Percentiles rank a stretch among this genome's conserved stretches.
phyloP scores from a whole-genome alignment of 2,888 invertebrate species.

The Oeneis ivallda region DNA sequence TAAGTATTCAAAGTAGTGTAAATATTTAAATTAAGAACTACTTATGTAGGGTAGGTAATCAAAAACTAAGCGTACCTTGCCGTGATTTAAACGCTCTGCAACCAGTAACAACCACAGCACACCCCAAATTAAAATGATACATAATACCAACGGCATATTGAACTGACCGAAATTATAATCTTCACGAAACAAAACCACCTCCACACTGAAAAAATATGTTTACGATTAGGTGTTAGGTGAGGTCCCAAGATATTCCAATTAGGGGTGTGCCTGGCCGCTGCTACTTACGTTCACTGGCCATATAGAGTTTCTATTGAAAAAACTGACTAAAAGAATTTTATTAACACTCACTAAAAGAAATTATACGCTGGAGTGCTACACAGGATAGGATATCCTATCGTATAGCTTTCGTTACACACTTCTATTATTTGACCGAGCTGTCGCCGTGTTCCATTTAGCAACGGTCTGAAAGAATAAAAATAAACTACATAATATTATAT shows the following conservation, averaged over 20 bases:
- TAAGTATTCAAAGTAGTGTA: no score
- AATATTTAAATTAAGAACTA: no score
- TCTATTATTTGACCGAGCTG: constrained; percentile 43
- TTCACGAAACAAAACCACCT: constrained; percentile 56
- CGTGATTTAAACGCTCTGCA: constrained; percentile 53
- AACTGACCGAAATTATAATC: constrained; percentile 48
- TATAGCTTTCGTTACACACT: constrained; percentile 61
- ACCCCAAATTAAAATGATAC: constrained; percentile 54
- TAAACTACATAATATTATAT: neutral
- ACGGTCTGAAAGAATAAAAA: constrained; percentile 29
- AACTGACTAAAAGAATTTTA: neutral
- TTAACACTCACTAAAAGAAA: constrained; percentile 67
- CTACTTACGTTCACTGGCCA: no score
- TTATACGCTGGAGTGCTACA: constrained; percentile 67
- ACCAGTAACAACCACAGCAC: constrained; percentile 60
- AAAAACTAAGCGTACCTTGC: constrained; percentile 52
- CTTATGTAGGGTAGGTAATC: no score
- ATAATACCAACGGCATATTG: constrained; percentile 51
- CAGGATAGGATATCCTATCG: constrained; percentile 55
- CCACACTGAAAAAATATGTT: constrained; percentile 51
- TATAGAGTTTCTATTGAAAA: neutral
- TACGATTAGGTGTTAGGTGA: neutral
- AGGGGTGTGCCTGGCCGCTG: no score
- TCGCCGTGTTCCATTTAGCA: constrained; percentile 26
- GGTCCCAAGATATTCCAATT: no score